A percentile compares a stretch with the other conserved stretches of the same genome.
phyloP scores from a whole-genome alignment of 2,113 vertebrate species.

The Orcinus orca region DNA sequence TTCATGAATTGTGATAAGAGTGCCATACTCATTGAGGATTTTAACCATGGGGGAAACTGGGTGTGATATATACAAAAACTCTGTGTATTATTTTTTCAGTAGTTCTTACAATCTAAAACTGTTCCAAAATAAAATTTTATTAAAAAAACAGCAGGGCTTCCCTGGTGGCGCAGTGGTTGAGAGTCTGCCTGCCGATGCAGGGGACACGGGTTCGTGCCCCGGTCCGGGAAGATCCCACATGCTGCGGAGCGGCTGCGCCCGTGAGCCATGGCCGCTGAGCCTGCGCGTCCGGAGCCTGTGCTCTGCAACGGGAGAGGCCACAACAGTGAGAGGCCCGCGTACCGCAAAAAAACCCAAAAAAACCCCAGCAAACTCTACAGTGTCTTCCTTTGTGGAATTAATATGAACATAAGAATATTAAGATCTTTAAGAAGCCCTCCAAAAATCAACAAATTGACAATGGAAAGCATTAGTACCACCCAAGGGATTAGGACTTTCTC shows the following conservation, averaged over 20 bases:
- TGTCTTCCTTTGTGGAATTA: not conserved
- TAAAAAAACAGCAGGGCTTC: not conserved
- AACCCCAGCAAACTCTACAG: not conserved
- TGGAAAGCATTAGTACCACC: not conserved
- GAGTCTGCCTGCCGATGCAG: too few relatives aligned
- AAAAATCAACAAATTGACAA: not conserved
- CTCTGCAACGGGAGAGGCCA: too few relatives aligned
- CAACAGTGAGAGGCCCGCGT: too few relatives aligned
- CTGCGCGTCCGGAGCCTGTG: too few relatives aligned
- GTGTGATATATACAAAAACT: not conserved
- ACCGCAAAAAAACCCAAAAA: too few relatives aligned
- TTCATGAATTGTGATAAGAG: not conserved
- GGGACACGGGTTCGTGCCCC: too few relatives aligned
- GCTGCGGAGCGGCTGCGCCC: rapidly evolving
- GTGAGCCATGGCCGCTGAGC: too few relatives aligned
- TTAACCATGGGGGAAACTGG: not conserved
- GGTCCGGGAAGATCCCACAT: too few relatives aligned
- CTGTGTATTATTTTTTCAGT: not conserved
- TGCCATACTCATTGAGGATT: not conserved
- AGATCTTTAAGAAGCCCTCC: not conserved
- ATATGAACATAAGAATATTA: not conserved
- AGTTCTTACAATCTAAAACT: not conserved
- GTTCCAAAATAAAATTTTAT: not conserved
- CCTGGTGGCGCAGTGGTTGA: too few relatives aligned
- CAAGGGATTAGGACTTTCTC: not conserved